Percentiles rank a stretch among this genome's conserved stretches.
phyloP scores from a whole-genome alignment of 2,113 vertebrate species.

The Neodon shergylaensis region DNA sequence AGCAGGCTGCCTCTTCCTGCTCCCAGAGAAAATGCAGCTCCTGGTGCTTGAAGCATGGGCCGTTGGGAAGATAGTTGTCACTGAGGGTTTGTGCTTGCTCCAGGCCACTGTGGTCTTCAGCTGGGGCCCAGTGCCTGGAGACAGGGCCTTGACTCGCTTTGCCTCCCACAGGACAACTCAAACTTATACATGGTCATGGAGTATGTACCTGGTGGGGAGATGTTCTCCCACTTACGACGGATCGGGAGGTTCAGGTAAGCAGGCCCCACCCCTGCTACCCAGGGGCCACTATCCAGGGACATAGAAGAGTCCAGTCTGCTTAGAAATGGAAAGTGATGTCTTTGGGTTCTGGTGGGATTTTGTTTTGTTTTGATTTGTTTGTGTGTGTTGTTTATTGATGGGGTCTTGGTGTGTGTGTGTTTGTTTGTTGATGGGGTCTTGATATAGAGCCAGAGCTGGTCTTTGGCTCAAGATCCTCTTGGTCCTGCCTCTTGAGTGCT shows the following conservation, averaged over 20 bases:
- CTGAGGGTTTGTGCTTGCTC: neutral
- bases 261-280: neutral
- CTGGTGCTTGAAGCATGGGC: too few species aligned
- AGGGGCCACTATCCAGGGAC: neutral
- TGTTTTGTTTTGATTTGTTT: neutral
- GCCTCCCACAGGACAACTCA: conserved; percentile 86
- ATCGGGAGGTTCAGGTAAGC: conserved; percentile 92
- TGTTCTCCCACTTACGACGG: conserved; percentile 95
- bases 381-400: neutral
- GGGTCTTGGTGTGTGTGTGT: too few species aligned
- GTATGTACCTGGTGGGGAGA: conserved; percentile 94
- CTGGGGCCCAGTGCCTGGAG: neutral
- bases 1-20: neutral
- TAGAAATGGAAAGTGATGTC: neutral
- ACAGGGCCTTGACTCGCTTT: neutral
- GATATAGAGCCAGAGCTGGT: neutral
- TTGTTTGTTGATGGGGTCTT: neutral
- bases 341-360: neutral
- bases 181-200: conserved; percentile 98
- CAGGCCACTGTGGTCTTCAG: neutral
- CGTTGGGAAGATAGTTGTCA: neutral
- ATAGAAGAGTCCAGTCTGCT: too few species aligned
- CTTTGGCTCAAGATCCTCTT: neutral
- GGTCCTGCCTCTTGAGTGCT: neutral
- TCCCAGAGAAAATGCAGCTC: neutral